These are phyloP conservation scores for Coboldia fuscipes DNA, from an alignment of 1,140 invertebrate species.

Conservation along the genomic window DNA sequence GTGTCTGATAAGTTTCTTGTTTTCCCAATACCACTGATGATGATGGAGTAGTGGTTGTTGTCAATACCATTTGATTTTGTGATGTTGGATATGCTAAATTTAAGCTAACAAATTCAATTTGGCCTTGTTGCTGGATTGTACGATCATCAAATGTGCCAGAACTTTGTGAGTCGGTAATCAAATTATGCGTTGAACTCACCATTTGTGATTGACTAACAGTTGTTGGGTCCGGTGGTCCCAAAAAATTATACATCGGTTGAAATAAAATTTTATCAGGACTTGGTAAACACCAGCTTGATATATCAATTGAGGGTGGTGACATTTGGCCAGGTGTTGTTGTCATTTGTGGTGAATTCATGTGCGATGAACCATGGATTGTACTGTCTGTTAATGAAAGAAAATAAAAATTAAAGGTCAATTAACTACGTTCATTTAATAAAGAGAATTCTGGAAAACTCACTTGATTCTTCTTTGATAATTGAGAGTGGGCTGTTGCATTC, in stretches of 20 bases:
- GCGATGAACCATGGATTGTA: constrained; percentile 22
- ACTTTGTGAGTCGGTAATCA: constrained; percentile 13
- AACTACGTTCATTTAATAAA: too few relatives aligned
- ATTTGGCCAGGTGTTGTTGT: constrained; percentile 21
- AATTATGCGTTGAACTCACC: constrained; percentile 9
- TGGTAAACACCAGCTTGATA: constrained; percentile 30
- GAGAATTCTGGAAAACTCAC: too few relatives aligned
- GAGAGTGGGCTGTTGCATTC: constrained; percentile 26
- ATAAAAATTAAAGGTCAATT: constrained; percentile 32
- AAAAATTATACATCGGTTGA: constrained; percentile 28
- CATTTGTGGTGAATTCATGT: constrained; percentile 15
- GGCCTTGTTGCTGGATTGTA: too few relatives aligned
- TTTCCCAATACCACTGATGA: constrained; percentile 26
- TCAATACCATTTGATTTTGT: too few relatives aligned
- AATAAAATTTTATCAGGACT: constrained; percentile 35
- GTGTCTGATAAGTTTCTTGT: neutral
- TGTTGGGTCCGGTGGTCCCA: constrained; percentile 14
- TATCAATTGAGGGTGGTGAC: constrained; percentile 21
- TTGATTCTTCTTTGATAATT: constrained; percentile 50
- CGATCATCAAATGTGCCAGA: too few relatives aligned
- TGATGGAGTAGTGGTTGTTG: constrained; percentile 27
- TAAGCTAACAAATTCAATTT: too few relatives aligned
- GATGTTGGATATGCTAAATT: too few relatives aligned
- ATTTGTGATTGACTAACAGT: constrained; percentile 20
- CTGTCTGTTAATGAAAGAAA: constrained; percentile 38